Conservation (phyloP, 1,140 invertebrate genomes). For the Drosophila fuyamai region DNA sequence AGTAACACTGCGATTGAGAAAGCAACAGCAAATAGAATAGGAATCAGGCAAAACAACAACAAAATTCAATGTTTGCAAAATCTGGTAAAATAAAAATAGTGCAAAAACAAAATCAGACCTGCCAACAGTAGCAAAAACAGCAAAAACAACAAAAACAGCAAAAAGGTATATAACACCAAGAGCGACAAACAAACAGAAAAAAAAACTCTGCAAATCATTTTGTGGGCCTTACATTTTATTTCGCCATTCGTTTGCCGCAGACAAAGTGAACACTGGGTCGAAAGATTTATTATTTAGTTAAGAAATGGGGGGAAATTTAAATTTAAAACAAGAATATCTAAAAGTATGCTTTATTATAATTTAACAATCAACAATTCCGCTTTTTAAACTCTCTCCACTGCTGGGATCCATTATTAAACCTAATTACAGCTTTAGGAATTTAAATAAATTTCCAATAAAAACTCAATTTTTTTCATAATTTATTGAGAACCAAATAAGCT, state of each 20-base stretch:
- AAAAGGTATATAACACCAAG: constrained; percentile 3
- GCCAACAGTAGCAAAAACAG: neutral
- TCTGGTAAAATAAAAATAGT: constrained; percentile 22
- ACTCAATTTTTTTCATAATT: neutral
- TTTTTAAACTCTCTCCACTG: too few relatives aligned
- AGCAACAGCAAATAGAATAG: constrained; percentile 57
- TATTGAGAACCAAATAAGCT: neutral
- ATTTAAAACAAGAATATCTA: neutral
- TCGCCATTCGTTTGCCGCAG: constrained; percentile 27
- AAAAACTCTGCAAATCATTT: constrained; percentile 66
- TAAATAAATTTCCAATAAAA: neutral
- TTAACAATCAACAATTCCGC: too few relatives aligned
- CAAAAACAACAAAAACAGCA: neutral
- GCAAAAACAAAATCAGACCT: constrained; percentile 10
- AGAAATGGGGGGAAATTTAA: neutral
- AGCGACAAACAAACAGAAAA: constrained; percentile 21
- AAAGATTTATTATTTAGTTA: neutral
- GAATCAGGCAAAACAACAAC: constrained; percentile 30
- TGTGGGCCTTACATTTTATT: constrained; percentile 64
- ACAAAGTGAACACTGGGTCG: constrained; percentile 38
- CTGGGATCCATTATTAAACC: too few relatives aligned
- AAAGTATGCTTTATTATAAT: neutral
- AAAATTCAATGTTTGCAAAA: constrained; percentile 30
- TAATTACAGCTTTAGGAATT: neutral
- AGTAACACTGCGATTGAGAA: constrained; percentile 69